Conservation (phyloP, 2,113 vertebrate genomes). For the Heteronetta atricapilla region DNA sequence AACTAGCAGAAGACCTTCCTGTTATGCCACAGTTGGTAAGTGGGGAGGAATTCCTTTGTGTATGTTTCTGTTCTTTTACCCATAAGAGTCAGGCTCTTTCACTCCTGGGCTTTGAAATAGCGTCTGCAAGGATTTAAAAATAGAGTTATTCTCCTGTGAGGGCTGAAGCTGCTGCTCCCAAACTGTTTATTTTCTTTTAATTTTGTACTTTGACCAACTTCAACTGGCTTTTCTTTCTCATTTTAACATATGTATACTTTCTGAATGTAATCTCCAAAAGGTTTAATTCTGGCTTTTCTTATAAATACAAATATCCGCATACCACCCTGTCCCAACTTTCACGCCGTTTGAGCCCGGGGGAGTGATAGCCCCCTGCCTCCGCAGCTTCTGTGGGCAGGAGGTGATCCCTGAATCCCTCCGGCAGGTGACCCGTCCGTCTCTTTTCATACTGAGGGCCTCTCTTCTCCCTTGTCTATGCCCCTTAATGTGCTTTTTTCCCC, state of each 20-base stretch:
- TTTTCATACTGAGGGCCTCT: background rate
- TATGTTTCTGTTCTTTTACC: background rate
- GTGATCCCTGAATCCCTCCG: background rate
- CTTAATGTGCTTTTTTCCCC: background rate
- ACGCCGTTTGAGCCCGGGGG: background rate
- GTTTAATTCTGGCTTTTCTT: background rate
- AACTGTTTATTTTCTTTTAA: constrained; percentile 21
- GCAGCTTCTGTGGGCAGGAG: background rate
- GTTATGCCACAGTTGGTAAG: background rate
- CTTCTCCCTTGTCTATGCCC: background rate
- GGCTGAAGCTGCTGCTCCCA: background rate
- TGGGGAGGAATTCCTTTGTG: background rate
- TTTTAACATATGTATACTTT: background rate
- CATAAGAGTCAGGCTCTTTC: background rate
- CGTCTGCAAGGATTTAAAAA: background rate
- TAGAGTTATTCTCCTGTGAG: background rate
- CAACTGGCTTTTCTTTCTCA: constrained; percentile 13
- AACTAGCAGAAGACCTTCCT: background rate
- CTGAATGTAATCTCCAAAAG: background rate
- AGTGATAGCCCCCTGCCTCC: background rate
- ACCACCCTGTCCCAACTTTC: background rate
- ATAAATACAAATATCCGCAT: background rate
- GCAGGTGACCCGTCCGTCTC: background rate
- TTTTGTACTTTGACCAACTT: constrained; percentile 13
- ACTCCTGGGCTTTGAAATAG: background rate